Evolutionary conservation across 2,888 invertebrate genomes (phyloP), one percentile per base, ranked within the genome.

Genomic region (Diaphora mendica): DNA sequence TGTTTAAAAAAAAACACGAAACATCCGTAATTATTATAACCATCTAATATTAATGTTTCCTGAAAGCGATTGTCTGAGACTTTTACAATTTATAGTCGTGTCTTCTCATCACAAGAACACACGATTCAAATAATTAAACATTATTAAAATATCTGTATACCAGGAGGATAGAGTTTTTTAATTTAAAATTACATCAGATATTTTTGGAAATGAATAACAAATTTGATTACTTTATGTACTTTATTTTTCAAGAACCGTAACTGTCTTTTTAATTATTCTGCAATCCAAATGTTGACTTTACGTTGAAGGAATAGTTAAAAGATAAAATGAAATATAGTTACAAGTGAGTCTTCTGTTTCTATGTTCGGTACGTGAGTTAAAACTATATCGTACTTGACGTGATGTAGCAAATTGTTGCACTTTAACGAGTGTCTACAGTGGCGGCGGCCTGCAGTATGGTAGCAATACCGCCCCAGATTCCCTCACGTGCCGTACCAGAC

Each of bases 371-470:
- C 83, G 80, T 82, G 82, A 85, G 86, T 82, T 86, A 85, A 89
- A 87, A 84, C 81, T 81, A 84, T 83, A 87, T 84, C 85, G 73
- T 81, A 81, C 73, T 84, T 82, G 82, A 86, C 86, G 86, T 88
- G 88, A 87, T 85, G 83, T 82, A 85, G 88, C 86, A 90, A 92
- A 93, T 92, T 91, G 92, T 92, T 93, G 91, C 91, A 92, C 88
- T 93, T 90, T 91, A 92, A 91, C 90, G 89, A 90, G 86, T 88
- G 88, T 88, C 88, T 88, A 83, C 83, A 81, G 82, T 83, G 78
- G 82, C 78, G 74, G 70, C 44, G 51, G 67, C 72, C 71, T 90
- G 89, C 89, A 90, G 88, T 90, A 87, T 81, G 82, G 87, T 87
- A 86, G 89, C 88, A 89, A 89, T 87, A 87, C 87, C 84, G 86